Percentiles rank a stretch among this genome's conserved stretches.
These are phyloP conservation scores for Drosophila meridiana DNA, from an alignment of 2,888 invertebrate species.

Conservation along the genomic window DNA sequence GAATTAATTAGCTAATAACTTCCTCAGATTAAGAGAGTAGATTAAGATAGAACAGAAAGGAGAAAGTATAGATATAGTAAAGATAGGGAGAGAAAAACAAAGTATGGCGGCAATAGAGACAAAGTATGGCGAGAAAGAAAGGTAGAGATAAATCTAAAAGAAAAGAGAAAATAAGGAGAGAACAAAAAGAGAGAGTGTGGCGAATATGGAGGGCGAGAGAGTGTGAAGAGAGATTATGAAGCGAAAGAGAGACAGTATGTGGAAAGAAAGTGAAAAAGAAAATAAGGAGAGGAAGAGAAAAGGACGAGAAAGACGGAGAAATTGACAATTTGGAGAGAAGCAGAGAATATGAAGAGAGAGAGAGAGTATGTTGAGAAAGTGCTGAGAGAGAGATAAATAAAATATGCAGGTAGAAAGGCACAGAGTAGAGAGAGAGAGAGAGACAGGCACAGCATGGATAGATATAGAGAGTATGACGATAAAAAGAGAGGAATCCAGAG, in stretches of 20 bases:
- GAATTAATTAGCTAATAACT: neutral
- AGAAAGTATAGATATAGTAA: too few relatives aligned
- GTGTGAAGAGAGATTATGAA: too few relatives aligned
- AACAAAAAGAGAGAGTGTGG: neutral
- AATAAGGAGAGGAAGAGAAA: neutral
- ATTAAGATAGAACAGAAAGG: too few relatives aligned
- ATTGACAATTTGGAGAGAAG: neutral
- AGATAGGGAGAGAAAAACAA: neutral
- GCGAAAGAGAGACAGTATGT: neutral
- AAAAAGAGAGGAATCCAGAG: neutral
- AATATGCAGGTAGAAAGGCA: too few relatives aligned
- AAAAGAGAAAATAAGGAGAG: neutral
- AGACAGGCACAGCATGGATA: too few relatives aligned
- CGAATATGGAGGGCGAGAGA: too few relatives aligned
- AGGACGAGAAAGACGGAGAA: too few relatives aligned
- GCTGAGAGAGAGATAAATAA: too few relatives aligned
- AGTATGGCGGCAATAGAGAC: neutral
- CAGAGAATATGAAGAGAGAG: neutral
- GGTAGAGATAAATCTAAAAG: neutral
- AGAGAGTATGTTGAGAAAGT: neutral
- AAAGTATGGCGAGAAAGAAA: neutral
- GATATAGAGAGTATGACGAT: too few relatives aligned
- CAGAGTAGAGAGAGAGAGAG: too few relatives aligned
- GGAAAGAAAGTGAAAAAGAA: neutral
- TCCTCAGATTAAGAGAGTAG: too few relatives aligned